Percentiles rank a stretch among this genome's conserved stretches.
phyloP scores from a whole-genome alignment of 1,140 invertebrate species.

The Eueides isabella region DNA sequence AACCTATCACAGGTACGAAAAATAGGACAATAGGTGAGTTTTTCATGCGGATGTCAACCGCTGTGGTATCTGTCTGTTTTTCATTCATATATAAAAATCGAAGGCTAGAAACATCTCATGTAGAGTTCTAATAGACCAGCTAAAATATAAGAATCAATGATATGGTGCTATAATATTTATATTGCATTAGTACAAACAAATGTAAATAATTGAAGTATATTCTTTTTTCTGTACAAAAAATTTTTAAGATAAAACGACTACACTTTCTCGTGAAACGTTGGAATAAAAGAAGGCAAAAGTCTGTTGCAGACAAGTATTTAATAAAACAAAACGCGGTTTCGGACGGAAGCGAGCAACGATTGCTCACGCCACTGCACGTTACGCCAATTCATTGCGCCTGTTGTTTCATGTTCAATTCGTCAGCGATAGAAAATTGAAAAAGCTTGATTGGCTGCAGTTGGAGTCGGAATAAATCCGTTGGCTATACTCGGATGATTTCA shows the following conservation, averaged over 20 bases:
- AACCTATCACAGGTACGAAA: too few species aligned
- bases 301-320: constrained; percentile 13
- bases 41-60: too few species aligned
- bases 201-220: too few species aligned
- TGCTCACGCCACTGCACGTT: constrained; percentile 37
- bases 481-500: constrained; percentile 48
- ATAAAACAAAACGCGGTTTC: constrained; percentile 13
- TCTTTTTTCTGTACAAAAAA: background rate
- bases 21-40: too few species aligned
- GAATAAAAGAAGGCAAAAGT: constrained; percentile 7
- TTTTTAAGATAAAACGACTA: background rate
- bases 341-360: constrained; percentile 1
- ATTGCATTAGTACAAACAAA: too few species aligned
- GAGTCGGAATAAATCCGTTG: constrained; percentile 47
- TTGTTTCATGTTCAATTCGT: constrained; percentile 66
- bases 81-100: too few species aligned
- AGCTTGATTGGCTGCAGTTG: constrained; percentile 55
- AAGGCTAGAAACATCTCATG: too few species aligned
- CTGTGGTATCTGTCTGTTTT: too few species aligned
- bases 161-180: too few species aligned
- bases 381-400: constrained; percentile 51
- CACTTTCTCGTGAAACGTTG: background rate
- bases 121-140: too few species aligned
- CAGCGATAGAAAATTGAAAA: constrained; percentile 48
- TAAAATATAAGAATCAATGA: too few species aligned